phyloP scores from a whole-genome alignment of 2,113 vertebrate genomes.

The Neomonachus schauinslandi region DNA sequence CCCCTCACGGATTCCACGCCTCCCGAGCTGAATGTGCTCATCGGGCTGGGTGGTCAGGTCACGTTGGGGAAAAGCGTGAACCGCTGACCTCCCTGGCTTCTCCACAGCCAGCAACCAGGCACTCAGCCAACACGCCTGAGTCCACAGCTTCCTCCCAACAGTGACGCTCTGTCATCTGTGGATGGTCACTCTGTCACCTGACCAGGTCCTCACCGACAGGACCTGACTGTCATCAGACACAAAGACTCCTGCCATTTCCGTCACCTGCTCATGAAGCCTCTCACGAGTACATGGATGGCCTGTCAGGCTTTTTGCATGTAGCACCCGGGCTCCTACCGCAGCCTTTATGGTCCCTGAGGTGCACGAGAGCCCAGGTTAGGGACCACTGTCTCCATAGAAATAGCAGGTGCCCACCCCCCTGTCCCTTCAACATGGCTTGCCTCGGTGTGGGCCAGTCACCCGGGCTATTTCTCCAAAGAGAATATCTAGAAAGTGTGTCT shows the following conservation, averaged over 20 bases:
- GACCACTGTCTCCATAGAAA: not conserved
- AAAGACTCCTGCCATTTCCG: not conserved
- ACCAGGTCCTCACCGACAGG: not conserved
- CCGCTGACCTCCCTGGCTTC: fast-evolving
- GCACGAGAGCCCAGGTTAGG: not conserved
- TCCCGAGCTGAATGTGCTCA: not conserved
- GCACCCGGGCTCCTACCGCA: fast-evolving
- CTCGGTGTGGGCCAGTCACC: not conserved
- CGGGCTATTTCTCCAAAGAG: not conserved
- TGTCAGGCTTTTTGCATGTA: not conserved
- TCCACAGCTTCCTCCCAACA: not conserved
- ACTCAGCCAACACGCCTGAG: fast-evolving
- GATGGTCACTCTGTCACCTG: not conserved
- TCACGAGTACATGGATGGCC: not conserved
- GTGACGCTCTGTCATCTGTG: not conserved
- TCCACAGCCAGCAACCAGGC: fast-evolving
- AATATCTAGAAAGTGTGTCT: not conserved
- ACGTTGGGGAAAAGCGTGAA: fast-evolving
- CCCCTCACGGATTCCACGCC: fast-evolving
- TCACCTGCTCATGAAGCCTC: not conserved
- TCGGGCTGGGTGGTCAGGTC: not conserved
- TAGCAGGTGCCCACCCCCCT: not conserved
- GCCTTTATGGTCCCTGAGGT: not conserved
- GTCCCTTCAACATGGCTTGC: not conserved
- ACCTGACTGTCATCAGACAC: not conserved